Conservation (phyloP, 2,888 invertebrate genomes). For the Fragum whitleyi region DNA sequence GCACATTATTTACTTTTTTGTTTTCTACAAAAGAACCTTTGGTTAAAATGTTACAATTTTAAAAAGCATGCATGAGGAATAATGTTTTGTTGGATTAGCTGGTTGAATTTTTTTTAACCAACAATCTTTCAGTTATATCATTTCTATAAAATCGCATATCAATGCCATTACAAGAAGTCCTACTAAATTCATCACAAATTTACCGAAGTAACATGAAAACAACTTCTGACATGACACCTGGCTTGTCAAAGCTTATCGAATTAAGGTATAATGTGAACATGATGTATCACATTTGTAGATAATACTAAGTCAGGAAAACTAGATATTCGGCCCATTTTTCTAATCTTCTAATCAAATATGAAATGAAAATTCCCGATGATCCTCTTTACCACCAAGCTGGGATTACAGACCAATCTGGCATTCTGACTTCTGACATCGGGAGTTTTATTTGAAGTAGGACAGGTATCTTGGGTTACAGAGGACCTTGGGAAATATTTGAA, state of each 20-base stretch:
- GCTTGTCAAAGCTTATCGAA: not conserved
- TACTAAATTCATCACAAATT: no score
- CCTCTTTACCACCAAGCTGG: slow-evolving; percentile 14
- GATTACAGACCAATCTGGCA: slow-evolving; percentile 13
- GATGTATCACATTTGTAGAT: not conserved
- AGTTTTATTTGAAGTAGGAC: slow-evolving; percentile 17
- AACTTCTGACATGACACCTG: not conserved
- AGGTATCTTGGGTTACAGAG: not conserved
- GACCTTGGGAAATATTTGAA: slow-evolving; percentile 7
- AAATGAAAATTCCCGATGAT: slow-evolving; percentile 4
- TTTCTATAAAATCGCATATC: no score
- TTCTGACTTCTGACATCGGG: slow-evolving; percentile 26
- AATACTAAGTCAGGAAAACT: slow-evolving; percentile 1
- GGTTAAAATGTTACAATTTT: no score
- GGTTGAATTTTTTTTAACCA: no score
- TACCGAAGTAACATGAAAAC: no score
- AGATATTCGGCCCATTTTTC: not conserved
- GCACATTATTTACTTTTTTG: no score
- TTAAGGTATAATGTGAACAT: not conserved
- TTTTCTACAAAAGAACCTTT: no score
- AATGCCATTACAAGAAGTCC: no score
- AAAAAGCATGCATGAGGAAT: no score
- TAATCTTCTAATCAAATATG: slow-evolving; percentile 15
- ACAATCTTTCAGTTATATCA: no score
- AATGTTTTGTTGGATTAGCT: no score